Conservation (phyloP, 1,140 invertebrate species). For the Drosophila equinoxialis region DNA sequence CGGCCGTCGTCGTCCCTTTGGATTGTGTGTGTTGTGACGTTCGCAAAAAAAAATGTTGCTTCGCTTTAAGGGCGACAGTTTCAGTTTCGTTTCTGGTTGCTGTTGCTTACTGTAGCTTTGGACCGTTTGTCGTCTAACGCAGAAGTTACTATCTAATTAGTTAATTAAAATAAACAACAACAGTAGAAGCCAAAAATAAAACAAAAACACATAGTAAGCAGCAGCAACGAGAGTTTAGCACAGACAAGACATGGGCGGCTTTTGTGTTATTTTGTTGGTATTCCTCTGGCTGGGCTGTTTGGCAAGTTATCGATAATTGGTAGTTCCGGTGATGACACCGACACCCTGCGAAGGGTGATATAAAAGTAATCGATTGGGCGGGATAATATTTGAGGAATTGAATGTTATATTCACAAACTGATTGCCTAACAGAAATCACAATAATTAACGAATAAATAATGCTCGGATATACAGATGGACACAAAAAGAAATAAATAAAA, state of each 20-base stretch:
- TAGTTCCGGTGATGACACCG: neutral
- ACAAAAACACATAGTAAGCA: constrained; percentile 14
- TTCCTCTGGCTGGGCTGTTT: neutral
- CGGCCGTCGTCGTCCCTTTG: neutral
- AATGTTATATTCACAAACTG: neutral
- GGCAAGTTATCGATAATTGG: constrained; percentile 2
- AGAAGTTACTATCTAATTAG: constrained; percentile 13
- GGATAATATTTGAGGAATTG: neutral
- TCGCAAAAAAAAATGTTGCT: constrained; percentile 12
- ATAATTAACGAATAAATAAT: neutral
- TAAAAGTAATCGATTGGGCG: neutral
- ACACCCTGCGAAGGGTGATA: neutral
- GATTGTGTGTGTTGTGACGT: constrained; percentile 12
- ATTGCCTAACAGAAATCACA: neutral
- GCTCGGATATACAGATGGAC: neutral
- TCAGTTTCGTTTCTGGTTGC: neutral
- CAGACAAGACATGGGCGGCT: constrained; percentile 11
- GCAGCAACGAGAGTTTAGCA: constrained; percentile 17
- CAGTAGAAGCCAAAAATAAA: constrained; percentile 7
- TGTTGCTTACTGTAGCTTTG: constrained; percentile 4
- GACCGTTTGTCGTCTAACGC: neutral
- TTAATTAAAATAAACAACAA: constrained; percentile 8
- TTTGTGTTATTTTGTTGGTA: constrained; percentile 19
- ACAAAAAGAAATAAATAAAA: neutral
- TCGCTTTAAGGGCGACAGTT: constrained; percentile 1